These are phyloP conservation scores for Argopecten irradians DNA, from an alignment of 1,140 invertebrate genomes.

Conservation along the genomic window DNA sequence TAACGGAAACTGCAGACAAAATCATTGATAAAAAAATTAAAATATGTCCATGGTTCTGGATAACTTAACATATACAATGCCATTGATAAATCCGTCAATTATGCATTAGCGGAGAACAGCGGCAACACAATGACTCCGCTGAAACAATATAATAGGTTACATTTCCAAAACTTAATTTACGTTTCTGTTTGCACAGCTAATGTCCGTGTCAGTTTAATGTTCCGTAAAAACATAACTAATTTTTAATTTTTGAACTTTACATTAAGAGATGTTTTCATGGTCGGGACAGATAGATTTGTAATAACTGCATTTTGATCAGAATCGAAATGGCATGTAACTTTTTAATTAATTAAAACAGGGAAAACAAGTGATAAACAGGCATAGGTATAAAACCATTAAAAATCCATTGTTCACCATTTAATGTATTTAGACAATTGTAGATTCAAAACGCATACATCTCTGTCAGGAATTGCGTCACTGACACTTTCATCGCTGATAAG, in stretches of 20 bases:
- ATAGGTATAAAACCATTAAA: too few species aligned
- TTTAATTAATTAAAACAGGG: not conserved
- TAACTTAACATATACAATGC: not conserved
- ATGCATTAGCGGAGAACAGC: not conserved
- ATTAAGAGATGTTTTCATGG: not conserved
- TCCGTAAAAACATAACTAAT: not conserved
- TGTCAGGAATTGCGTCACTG: not conserved
- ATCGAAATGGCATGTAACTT: not conserved
- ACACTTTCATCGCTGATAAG: too few species aligned
- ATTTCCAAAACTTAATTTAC: not conserved
- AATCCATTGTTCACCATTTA: not conserved
- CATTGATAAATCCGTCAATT: not conserved
- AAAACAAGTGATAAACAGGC: too few species aligned
- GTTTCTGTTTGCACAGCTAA: not conserved
- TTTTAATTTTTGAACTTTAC: not conserved
- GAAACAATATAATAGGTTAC: not conserved
- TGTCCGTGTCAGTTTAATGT: not conserved
- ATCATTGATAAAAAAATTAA: not conserved
- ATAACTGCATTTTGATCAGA: not conserved
- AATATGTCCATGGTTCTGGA: not conserved
- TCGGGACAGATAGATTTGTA: too few species aligned
- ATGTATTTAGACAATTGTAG: not conserved
- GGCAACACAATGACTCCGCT: not conserved
- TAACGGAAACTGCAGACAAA: not conserved
- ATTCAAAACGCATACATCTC: not conserved